Conservation (phyloP, 2,113 vertebrate genomes). For the Paradisaea rubra region DNA sequence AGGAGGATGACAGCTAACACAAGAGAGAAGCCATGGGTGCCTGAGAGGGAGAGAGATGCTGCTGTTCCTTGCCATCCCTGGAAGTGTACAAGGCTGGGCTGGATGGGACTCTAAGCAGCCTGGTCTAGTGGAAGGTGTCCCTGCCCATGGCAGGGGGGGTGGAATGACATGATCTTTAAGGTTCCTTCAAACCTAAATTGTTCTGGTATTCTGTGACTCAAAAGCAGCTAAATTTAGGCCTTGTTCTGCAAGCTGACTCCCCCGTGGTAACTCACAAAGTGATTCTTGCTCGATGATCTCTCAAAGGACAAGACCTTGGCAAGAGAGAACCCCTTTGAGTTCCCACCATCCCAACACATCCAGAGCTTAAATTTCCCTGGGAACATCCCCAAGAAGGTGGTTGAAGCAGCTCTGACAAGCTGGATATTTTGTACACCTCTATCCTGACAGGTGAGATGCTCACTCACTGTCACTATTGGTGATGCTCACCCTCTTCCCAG, state of each 20-base stretch:
- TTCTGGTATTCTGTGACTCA: not conserved
- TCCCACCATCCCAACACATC: not conserved
- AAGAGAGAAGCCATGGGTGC: not conserved
- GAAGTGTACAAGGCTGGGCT: not conserved
- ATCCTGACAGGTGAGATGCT: not conserved
- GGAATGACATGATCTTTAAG: not conserved
- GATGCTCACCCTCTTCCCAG: not conserved
- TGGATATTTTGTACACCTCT: not conserved
- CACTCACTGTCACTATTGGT: accelerated
- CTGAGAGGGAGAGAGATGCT: not conserved
- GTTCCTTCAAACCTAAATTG: not conserved
- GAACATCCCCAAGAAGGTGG: not conserved
- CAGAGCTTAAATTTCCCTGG: not conserved
- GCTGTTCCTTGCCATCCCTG: not conserved
- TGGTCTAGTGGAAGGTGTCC: not conserved
- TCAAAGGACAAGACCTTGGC: not conserved
- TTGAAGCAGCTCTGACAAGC: not conserved
- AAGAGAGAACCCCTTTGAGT: not conserved
- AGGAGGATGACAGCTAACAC: conserved; percentile 13
- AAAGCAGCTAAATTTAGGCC: not conserved
- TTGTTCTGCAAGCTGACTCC: not conserved
- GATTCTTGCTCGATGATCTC: not conserved
- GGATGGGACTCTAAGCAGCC: not conserved
- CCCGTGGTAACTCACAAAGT: not conserved
- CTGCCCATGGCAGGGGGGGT: not conserved